Base-by-base conservation (phyloP, 2,888 invertebrate genomes). In the Empis stercorea region DNA sequence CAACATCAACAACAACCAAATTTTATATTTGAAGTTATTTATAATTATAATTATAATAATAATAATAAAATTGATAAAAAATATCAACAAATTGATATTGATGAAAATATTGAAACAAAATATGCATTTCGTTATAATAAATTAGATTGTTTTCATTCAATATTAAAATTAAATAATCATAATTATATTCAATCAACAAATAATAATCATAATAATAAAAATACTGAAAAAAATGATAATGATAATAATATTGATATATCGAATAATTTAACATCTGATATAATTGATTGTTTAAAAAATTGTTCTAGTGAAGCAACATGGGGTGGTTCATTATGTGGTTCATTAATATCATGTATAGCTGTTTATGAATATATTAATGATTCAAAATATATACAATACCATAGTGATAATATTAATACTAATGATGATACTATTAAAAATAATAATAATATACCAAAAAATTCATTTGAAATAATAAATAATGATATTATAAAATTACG, bases 111-210 rank as follows among this genome's bases (percentile, higher is more conserved):
- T 59, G 72, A 70, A 46, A 72, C 78, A 1, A 76, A 83, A 58
- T 76, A 74, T 60, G 87, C 85, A 3, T 89, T 80, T 62, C 87
- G 88, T 63, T 88, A 88, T 30, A 87, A 83, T 62, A 75, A 81
- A 48, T 68, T 87, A 51, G 87, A 87, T 62, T 84, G 87, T 61
- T 86, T 88, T 61, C 82, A 86, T 68, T 84, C 86, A 1, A 84
- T 87, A 54, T 64, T 87, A 46, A 79, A 84, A 66, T 71, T 88
- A 44, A 80, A 83, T 55, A 80, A 82, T 56, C 81, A 81, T 65
- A 72, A 83, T 66, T 80, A 74, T 57, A 78, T 20, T 3, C 5
- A 20, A 27, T 7, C 4, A 27, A 6, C 7, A 9, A 7, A 9
- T 27, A 6, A 78, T 87, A n/a, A n/a, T n/a, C n/a, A n/a, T n/a